These are phyloP conservation scores for Danio jaintianensis DNA, from an alignment of 2,797 vertebrate species.

Conservation along the genomic window DNA sequence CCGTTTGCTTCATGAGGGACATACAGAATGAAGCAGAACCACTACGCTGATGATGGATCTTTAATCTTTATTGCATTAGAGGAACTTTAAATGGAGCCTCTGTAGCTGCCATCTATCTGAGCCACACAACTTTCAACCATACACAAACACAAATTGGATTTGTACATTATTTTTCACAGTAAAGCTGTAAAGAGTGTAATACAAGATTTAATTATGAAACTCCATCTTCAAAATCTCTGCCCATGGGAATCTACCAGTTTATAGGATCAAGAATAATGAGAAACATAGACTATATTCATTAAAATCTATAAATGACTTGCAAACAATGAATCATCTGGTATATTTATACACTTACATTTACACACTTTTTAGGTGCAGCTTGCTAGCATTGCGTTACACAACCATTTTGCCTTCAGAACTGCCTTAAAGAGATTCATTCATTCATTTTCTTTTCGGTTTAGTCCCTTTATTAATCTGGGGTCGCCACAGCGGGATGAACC, in stretches of 20 bases:
- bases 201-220: conserved; percentile 15
- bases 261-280: neutral
- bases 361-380: no score
- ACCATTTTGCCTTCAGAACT: no score
- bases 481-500: no score
- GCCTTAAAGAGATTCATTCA: no score
- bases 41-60: conserved; percentile 23
- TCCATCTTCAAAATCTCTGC: neutral
- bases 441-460: no score
- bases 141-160: conserved; percentile 45
- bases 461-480: no score
- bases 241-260: neutral
- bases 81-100: neutral
- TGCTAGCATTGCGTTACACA: no score
- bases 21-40: conserved; percentile 12
- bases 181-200: conserved; percentile 8
- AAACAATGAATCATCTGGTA: no score
- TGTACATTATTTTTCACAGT: conserved; percentile 32
- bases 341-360: neutral
- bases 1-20: conserved; percentile 21
- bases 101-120: neutral
- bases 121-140: neutral
- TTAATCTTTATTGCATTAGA: conserved; percentile 27
- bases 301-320: neutral
- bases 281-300: neutral